Base-by-base conservation (phyloP, 2,888 invertebrate genomes). In the Fissipunctia ypsillon region DNA sequence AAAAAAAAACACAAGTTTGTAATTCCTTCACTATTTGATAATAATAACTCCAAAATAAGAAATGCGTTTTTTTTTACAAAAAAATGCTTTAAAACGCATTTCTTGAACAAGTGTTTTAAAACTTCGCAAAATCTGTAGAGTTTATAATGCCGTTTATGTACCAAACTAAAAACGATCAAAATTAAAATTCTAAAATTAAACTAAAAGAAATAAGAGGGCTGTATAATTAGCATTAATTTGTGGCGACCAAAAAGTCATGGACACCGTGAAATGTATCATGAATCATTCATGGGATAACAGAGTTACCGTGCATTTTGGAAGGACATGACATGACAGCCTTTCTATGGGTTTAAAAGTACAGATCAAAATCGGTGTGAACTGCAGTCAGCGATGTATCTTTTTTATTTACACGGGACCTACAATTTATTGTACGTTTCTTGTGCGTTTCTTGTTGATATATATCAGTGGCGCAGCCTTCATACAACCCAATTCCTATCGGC, bases 221-320 rank as follows among this genome's bases (percentile, higher is more conserved):
- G 63, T 74, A 48, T 59, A 68, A 74, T 80, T 76, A 80, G 12
- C 77, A 82, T 81, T 43, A 67, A 72, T 73, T 48, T 73, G 63
- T 70, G 67, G 76, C 64, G 57, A 64, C 38, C 45, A 83, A 78
- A 87, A 85, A 78, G 28, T 43, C 43, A 50, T 57, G 76, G 63
- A 2, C 35, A 84, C 80, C 80, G 76, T 84, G 75, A 76, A 87
- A 85, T 87, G 66, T 38, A 16, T 28, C 35, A 31, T 86, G 85
- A 87, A 86, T 87, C 75, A 85, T 86, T 84, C 69, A 86, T 80
- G 28, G 19, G 10, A 14, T 67, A 45, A 7, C 19, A 64, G 54
- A 59, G 56, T 66, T 41, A 22, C 28, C 31, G 28, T 45, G 14
- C 14, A 16, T 35, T 64, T 73, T 41, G 22, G 2, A 16, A 1